phyloP scores from a whole-genome alignment of 2,113 vertebrate species.

The Vulpes ferrilata region DNA sequence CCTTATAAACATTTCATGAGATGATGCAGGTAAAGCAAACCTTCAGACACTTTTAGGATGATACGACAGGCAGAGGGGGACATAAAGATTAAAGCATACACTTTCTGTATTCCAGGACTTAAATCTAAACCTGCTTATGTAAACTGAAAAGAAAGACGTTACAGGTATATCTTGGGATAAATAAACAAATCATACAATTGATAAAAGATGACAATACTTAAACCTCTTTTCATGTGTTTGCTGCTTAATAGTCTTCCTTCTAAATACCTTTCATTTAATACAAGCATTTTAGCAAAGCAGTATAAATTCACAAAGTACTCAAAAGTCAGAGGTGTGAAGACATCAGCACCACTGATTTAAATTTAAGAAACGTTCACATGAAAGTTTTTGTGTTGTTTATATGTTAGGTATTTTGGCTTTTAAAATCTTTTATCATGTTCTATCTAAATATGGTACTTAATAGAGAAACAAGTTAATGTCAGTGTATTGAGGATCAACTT shows the following conservation, averaged over 20 bases:
- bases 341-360: not conserved
- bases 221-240: not conserved
- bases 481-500: not conserved
- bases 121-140: not conserved
- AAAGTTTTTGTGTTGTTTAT: not conserved
- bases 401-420: not conserved
- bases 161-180: not conserved
- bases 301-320: not conserved
- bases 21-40: not conserved
- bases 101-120: not conserved
- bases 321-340: not conserved
- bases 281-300: not conserved
- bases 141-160: conserved; percentile 21
- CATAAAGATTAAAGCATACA: not conserved
- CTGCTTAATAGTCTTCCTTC: not conserved
- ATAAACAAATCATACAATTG: not conserved
- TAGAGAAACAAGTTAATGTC: not conserved
- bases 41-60: not conserved
- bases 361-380: not conserved
- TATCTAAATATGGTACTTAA: not conserved
- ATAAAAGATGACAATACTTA: not conserved
- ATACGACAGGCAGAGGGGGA: not conserved
- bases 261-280: not conserved
- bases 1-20: conserved; percentile 26
- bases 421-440: not conserved